These are phyloP conservation scores for Brachionus angularis DNA, from an alignment of 1,140 invertebrate genomes.

Conservation along the genomic window DNA sequence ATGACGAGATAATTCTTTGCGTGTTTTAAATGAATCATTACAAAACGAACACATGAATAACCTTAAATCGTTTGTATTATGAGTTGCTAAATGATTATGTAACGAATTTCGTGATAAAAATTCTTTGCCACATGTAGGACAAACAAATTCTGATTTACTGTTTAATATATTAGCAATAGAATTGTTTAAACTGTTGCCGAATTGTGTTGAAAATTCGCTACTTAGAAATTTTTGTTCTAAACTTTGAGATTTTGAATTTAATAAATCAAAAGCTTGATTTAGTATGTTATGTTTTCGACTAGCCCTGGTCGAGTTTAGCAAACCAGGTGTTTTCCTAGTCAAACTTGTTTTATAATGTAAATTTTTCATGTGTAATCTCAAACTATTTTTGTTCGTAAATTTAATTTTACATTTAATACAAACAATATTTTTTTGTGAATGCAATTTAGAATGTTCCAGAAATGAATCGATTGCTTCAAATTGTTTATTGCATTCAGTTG, in stretches of 20 bases:
- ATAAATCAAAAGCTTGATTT: no score
- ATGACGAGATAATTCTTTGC: conserved; percentile 25
- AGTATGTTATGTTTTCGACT: no score
- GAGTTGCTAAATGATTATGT: conserved; percentile 29
- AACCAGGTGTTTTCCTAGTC: not conserved
- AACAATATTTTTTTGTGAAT: conserved; percentile 19
- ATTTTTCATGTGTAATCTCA: conserved; percentile 37
- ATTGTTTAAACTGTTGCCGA: no score
- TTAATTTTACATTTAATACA: conserved; percentile 15
- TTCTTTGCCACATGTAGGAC: not conserved
- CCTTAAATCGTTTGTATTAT: conserved; percentile 6
- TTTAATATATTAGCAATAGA: no score
- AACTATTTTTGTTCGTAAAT: conserved; percentile 14
- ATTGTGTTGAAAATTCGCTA: no score
- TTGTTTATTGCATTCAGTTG: conserved; percentile 17
- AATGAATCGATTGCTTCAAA: not conserved
- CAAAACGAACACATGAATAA: conserved; percentile 8
- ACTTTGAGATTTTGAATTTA: no score
- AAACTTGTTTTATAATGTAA: conserved; percentile 27
- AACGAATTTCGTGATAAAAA: conserved; percentile 2
- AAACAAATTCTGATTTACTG: not conserved
- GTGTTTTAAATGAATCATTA: conserved; percentile 21
- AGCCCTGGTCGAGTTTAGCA: no score
- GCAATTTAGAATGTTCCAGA: not conserved
- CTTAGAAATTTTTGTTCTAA: no score